phyloP scores from a whole-genome alignment of 2,888 invertebrate genomes.

The Drosophila peninsularis region DNA sequence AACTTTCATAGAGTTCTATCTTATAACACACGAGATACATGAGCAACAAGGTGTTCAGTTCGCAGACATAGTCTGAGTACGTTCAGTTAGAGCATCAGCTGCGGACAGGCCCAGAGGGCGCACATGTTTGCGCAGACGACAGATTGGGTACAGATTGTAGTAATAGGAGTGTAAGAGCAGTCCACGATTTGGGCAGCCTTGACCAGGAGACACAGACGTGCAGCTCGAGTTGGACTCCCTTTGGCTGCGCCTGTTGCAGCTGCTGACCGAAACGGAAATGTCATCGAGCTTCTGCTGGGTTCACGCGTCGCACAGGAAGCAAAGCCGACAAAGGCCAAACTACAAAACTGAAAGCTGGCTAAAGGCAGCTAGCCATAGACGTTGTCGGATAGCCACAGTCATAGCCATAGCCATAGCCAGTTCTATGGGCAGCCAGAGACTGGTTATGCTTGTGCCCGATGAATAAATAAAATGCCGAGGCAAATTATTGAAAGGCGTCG shows the following conservation, averaged over 20 bases:
- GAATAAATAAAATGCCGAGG: conserved; percentile 63
- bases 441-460: conserved; percentile 43
- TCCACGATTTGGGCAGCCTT: conserved; percentile 22
- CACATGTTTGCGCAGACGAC: conserved; percentile 35
- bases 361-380: conserved; percentile 2
- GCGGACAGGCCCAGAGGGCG: conserved; percentile 22
- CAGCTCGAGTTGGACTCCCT: neutral
- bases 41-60: neutral
- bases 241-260: conserved; percentile 1
- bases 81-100: neutral
- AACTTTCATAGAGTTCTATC: too few relatives aligned
- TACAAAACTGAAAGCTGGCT: conserved; percentile 22
- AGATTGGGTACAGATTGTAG: conserved; percentile 49
- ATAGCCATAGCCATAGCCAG: conserved; percentile 22
- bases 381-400: conserved; percentile 3
- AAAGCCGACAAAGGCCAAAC: conserved; percentile 58
- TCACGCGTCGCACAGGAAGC: conserved; percentile 52
- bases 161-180: conserved; percentile 11
- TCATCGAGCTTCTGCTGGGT: conserved; percentile 17
- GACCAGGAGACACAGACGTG: neutral
- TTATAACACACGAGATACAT: too few relatives aligned
- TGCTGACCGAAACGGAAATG: conserved; percentile 9
- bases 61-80: neutral
- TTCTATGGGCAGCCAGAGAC: conserved; percentile 43
- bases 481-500: conserved; percentile 51